Base-by-base conservation (phyloP, 2,797 vertebrate species). In the Sus cebifrons region DNA sequence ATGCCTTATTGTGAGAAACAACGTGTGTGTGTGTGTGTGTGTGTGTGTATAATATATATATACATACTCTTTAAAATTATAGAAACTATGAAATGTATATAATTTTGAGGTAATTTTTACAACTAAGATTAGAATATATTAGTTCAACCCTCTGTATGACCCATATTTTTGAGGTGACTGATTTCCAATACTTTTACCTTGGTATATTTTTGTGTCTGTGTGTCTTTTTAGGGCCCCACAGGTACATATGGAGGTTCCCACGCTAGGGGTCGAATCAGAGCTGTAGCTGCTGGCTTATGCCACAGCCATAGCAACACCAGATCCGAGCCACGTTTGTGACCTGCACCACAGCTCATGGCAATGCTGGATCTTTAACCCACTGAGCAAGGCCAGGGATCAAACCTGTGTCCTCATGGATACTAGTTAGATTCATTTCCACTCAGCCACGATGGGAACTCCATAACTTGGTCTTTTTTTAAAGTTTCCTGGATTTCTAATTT, bases 21-120 rank as follows among this genome's bases (percentile, higher is more conserved):
- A 60, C 1, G 16, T 62, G 12, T 12, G 10, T 68, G 18, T 32
- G 8, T 5, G 40, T 32, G 32, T 32, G 32, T 36, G 36, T 36
- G 36, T 36, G 3, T 36, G 36, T 36, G 36, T 36, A 36, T 36
- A 36, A 20, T n/a, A 21, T 2, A 11, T 6, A 52, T 36, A 75
- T 27, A 21, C 16, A 32, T 8, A 4, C 32, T 58, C 81, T 44
- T 29, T 62, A 62, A 54, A 16, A 40, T 0, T 40, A 32, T 36
- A n/a, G 81, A 73, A 52, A 40, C 0, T 40, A 32, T 36, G 27
- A 85, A 73, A 52, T 32, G 36, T 9, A 49, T 52, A 18, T 52
- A 75, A 75, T 65, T 94, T 94, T 85, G 60, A 65, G 44, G 32
- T 54, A 18, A 40, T 90, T 54, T 91, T 62, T 58, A 65, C 25